Base-by-base conservation (phyloP, 2,888 invertebrate species). In the Macroteleia sp. region DNA sequence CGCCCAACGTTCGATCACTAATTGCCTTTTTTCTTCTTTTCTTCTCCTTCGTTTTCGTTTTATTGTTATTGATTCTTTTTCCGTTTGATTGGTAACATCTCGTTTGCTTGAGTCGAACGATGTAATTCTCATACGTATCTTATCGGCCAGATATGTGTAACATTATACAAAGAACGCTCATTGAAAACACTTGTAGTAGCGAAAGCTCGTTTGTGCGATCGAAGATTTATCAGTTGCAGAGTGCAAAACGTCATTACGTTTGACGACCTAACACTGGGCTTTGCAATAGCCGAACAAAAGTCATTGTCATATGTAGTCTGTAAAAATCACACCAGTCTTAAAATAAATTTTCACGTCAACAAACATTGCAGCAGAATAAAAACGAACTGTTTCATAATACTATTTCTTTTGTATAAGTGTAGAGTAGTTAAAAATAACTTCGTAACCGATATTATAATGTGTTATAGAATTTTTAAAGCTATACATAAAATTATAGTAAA, bases 181-280 rank as follows among this genome's bases (percentile, higher is more conserved):
- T 54, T 57, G 52, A 57, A 50, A 57, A 39, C 59, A 48, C 67
- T 61, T 67, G 67, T 54, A 69, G 61, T 61, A 61, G 54, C 62
- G 46, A 66, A 50, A 56, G 71, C 62, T 36, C 42, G 44, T 59
- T 59, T 56, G 57, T 20, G 19, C 36, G 57, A 50, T 64, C 50
- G n/a, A 36, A 30, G 50, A 69, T 69, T 69, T n/a, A 69, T 69
- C 57, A 42, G 48, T 56, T 16, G 28, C 32, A 3, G 52, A 66
- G 22, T 56, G 66, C 66, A 54, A 66, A 19, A 41, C 62, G 62
- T 62, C 41, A 62, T 62, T 62, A 62, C 41, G 19, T 30, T 20
- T 46, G 44, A 66, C 20, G 25, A 28, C 12, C 8, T 10, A 30
- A 39, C 16, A 28, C 25, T 28, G 4, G 30, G 48, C 46, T 67